phyloP scores from a whole-genome alignment of 2,888 invertebrate species.

The Agriopis aurantiaria region DNA sequence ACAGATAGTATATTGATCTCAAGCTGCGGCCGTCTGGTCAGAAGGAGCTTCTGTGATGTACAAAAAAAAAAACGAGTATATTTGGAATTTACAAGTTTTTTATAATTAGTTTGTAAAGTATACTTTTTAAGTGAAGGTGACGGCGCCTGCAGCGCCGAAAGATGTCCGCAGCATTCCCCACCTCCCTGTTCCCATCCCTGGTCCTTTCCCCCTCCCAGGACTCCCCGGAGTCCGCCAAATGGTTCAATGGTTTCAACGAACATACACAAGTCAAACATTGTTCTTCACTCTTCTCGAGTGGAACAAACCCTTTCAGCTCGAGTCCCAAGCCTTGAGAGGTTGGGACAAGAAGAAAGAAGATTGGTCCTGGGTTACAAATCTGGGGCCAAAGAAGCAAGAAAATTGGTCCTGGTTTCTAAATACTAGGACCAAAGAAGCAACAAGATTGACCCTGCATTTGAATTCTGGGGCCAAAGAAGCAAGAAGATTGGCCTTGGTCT shows the following conservation, averaged over 20 bases:
- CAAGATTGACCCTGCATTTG: conserved; percentile 1
- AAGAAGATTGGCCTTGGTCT: conserved; percentile 3
- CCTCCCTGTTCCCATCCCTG: conserved; percentile 62
- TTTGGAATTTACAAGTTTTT: conserved; percentile 86
- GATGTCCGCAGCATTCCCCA: conserved; percentile 74
- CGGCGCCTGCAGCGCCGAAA: conserved; percentile 59
- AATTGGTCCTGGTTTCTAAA: not conserved
- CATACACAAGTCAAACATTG: conserved; percentile 34
- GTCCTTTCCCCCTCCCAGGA: conserved; percentile 68
- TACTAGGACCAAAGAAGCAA: conserved; percentile 24
- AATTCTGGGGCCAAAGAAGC: conserved; percentile 22
- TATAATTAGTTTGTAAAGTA: conserved; percentile 85
- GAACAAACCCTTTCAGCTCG: conserved; percentile 46
- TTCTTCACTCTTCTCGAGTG: conserved; percentile 60
- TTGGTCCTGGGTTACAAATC: not conserved
- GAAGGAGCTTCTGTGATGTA: conserved; percentile 84
- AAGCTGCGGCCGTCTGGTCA: conserved; percentile 74
- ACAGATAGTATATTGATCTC: conserved; percentile 83
- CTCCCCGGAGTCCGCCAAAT: conserved; percentile 74
- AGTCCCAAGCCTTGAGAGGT: conserved; percentile 1
- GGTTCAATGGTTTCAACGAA: conserved; percentile 60
- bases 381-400: conserved; percentile 11
- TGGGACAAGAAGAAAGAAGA: conserved; percentile 27
- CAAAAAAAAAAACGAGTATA: conserved; percentile 81
- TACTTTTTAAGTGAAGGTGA: conserved; percentile 82